These are phyloP conservation scores for Drosophila orosa DNA, from an alignment of 1,140 invertebrate genomes.

Conservation along the genomic window DNA sequence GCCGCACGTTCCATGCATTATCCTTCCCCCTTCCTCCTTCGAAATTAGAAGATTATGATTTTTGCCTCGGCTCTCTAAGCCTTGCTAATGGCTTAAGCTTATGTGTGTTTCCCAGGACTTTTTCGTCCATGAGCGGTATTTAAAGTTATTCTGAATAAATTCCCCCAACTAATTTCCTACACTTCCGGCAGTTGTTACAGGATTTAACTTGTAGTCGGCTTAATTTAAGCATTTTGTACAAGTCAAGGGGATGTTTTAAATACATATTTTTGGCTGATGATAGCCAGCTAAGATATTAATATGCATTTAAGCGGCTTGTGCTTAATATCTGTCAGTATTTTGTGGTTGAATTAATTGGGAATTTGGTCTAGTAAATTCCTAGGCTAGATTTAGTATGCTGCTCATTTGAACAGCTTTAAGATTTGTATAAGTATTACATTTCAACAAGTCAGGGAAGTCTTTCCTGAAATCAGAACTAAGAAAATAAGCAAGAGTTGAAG, in stretches of 20 bases:
- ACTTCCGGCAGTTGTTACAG: conserved; percentile 22
- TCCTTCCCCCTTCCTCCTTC: conserved; percentile 10
- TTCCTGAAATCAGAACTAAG: background rate
- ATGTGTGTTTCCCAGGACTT: conserved; percentile 41
- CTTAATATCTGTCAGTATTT: background rate
- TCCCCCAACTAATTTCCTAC: conserved; percentile 42
- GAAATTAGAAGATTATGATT: conserved; percentile 79
- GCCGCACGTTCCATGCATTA: conserved; percentile 51
- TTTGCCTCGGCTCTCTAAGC: conserved; percentile 59
- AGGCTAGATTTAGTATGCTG: background rate
- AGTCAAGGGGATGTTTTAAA: background rate
- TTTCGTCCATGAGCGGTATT: conserved; percentile 11
- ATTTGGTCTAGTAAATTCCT: background rate
- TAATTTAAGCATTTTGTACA: background rate
- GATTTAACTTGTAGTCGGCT: conserved; percentile 11
- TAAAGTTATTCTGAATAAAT: conserved; percentile 19
- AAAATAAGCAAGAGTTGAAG: conserved; percentile 1
- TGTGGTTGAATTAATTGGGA: background rate
- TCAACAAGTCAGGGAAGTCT: background rate
- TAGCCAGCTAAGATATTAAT: background rate
- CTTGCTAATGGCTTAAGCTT: conserved; percentile 70
- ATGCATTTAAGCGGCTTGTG: background rate
- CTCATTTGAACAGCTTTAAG: background rate
- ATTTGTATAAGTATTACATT: background rate
- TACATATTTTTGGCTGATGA: background rate